phyloP scores from a whole-genome alignment of 2,797 vertebrate genomes.

The Dryobates pubescens region DNA sequence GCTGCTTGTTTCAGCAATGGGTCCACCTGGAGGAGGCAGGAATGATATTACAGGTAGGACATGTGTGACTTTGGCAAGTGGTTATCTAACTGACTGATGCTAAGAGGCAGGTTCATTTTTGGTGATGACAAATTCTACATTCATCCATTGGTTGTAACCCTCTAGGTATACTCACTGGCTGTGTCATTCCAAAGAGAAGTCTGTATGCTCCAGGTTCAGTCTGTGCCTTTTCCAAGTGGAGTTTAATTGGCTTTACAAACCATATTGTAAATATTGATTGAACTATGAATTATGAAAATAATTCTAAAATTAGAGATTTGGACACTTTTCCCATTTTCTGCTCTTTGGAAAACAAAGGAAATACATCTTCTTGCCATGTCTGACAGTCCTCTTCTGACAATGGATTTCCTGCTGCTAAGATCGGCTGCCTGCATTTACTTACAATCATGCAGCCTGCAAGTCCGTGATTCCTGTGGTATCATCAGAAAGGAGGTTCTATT shows the following conservation, averaged over 20 bases:
- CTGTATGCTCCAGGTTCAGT: not conserved
- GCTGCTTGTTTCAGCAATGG: conserved; percentile 90
- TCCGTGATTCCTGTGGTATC: not conserved
- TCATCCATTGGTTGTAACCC: not conserved
- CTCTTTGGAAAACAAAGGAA: not conserved
- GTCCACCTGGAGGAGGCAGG: conserved; percentile 92
- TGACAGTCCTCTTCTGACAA: not conserved
- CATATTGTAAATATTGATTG: not conserved
- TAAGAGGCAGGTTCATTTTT: not conserved
- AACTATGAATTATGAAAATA: not conserved
- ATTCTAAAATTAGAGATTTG: not conserved
- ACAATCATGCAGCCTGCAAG: not conserved
- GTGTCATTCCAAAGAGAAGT: not conserved
- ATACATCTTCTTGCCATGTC: not conserved
- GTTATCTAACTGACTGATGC: not conserved
- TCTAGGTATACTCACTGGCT: not conserved
- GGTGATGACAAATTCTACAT: not conserved
- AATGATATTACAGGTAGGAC: conserved; percentile 91
- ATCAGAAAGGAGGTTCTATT: not conserved
- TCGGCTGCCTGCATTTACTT: not conserved
- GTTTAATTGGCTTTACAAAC: not conserved
- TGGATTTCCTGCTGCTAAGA: not conserved
- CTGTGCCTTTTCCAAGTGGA: not conserved
- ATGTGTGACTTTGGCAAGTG: accelerated
- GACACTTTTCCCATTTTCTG: not conserved